Base-by-base conservation (phyloP, 2,113 vertebrate species). In the Thymallus thymallus region DNA sequence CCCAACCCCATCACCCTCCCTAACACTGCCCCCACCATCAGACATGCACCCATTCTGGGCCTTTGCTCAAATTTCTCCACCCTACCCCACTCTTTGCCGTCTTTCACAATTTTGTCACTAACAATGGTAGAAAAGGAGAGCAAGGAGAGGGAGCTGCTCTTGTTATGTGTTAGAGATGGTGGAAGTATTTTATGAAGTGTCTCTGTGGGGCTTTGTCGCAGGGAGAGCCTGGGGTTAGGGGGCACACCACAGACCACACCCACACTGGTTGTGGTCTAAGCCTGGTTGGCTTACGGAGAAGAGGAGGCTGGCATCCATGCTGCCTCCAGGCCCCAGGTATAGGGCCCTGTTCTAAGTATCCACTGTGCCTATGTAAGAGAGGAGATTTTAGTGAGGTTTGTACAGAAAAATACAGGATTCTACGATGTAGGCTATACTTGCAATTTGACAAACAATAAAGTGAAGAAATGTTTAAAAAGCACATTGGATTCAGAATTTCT, bases 221-320 rank as follows among this genome's bases (percentile, higher is more conserved):
- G 35, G 7, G 7, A 41, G 35, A 41, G 35, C 35, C 35, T 41
- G 35, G 35, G 35, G 35, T 41, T 10, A 41, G 9, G 35, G 35
- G 35, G 7, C 35, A 35, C 35, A 61, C 69, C 86, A 85, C 64
- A 87, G 86, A 75, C 86, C 83, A 79, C 84, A 74, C 84, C 90
- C 82, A 60, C 56, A 60, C 18, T 10, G 56, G 6, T 51, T 51
- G 48, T 22, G 58, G 58, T 61, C 20, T 3, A 10, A 13, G 2
- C 5, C 5, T 64, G 62, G 62, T 29, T 29, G 62, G 62, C 5
- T 64, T 64, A 64, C n/a, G 4, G 22, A 41, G 9, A 41, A 41
- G 23, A 14, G 13, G 22, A 26, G 62, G 22, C 62, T 64, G 24
- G 62, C 24, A 22, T 26, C 56, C 18, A 7, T 60, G 56, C 56